phyloP scores from a whole-genome alignment of 2,888 invertebrate genomes.

The Leptinotarsa tumamoca region DNA sequence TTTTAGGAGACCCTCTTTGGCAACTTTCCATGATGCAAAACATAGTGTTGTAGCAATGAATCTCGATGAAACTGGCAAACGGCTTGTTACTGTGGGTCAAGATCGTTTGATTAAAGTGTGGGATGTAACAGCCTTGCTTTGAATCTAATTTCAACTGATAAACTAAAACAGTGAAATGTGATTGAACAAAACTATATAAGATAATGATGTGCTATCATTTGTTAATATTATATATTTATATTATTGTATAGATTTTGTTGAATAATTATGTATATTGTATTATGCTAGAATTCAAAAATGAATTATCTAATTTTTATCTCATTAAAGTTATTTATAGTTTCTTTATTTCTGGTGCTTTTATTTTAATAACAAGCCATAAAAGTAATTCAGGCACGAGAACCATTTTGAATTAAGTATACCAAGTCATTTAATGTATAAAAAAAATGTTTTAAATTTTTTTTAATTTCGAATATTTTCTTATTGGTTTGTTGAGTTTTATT shows the following conservation, averaged over 20 bases:
- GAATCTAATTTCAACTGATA: constrained; percentile 46
- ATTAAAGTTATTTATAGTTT: constrained; percentile 17
- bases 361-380: not conserved
- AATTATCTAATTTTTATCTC: constrained; percentile 1
- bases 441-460: no score
- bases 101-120: constrained; percentile 95
- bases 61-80: constrained; percentile 88
- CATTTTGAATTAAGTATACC: no score
- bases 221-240: constrained; percentile 60
- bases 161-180: constrained; percentile 60
- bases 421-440: no score
- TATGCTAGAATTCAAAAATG: constrained; percentile 2
- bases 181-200: constrained; percentile 56
- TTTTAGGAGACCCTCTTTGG: constrained; percentile 87
- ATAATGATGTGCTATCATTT: constrained; percentile 60
- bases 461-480: no score
- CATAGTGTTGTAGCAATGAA: constrained; percentile 91
- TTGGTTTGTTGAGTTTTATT: no score
- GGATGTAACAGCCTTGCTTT: constrained; percentile 78
- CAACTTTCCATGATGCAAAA: constrained; percentile 95
- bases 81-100: constrained; percentile 92
- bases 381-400: no score
- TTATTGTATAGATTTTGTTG: constrained; percentile 58
- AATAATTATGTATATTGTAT: constrained; percentile 41
- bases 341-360: not conserved